Evolutionary conservation across 2,797 vertebrate species (phyloP).

Genomic region (Carcharodon carcharias): DNA sequence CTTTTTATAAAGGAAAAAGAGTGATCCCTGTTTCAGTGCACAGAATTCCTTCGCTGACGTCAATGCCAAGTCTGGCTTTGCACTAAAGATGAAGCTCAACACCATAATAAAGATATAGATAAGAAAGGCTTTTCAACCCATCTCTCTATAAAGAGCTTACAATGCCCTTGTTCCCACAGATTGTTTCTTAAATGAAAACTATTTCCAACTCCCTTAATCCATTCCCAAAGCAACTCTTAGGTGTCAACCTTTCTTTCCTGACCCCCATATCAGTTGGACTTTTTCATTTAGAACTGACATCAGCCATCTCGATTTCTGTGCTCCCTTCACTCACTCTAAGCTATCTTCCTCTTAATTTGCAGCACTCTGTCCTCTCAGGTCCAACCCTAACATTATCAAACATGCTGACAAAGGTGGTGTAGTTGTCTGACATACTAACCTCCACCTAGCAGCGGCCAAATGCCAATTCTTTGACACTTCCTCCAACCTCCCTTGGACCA

Average conservation of each 20-base stretch:
- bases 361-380: too few species aligned
- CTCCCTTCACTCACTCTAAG: too few species aligned
- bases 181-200: neutral
- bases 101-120: neutral
- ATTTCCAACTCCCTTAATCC: neutral
- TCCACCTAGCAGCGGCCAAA: too few species aligned
- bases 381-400: too few species aligned
- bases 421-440: too few species aligned
- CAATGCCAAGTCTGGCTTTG: neutral
- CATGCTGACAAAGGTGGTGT: too few species aligned
- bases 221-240: neutral
- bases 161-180: neutral
- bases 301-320: too few species aligned
- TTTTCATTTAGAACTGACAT: too few species aligned
- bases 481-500: too few species aligned
- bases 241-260: neutral
- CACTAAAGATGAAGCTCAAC: neutral
- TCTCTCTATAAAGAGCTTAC: neutral
- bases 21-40: neutral
- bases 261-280: neutral
- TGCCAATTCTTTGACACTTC: too few species aligned
- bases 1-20: neutral
- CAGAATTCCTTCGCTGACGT: neutral
- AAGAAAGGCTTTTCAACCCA: too few species aligned
- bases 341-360: too few species aligned